Conservation (phyloP, 2,113 vertebrate genomes). For the Orientallactaga bullata region DNA sequence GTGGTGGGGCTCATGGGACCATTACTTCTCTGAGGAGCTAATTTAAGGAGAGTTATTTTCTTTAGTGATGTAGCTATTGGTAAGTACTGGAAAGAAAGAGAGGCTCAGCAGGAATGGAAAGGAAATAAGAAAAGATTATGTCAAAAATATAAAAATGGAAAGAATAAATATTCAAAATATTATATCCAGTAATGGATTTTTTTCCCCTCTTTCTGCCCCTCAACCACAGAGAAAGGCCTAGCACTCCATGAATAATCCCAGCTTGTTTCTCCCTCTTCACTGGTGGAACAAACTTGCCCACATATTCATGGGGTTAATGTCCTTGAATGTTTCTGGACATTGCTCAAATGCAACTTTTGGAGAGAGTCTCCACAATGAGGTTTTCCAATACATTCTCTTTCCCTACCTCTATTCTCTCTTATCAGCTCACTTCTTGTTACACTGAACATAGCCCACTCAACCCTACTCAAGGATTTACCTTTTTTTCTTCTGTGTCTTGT, state of each 20-base stretch:
- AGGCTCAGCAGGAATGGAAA: no score
- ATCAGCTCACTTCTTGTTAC: neutral
- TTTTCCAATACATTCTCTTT: neutral
- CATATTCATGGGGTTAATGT: fast-evolving
- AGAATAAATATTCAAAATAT: no score
- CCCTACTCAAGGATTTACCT: neutral
- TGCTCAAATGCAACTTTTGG: neutral
- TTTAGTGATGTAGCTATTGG: no score
- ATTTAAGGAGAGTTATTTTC: no score
- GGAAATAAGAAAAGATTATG: no score
- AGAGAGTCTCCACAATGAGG: neutral
- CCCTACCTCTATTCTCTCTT: neutral
- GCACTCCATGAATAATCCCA: neutral
- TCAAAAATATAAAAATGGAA: no score
- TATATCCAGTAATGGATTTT: neutral
- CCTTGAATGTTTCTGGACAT: neutral
- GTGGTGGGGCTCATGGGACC: no score
- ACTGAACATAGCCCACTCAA: neutral
- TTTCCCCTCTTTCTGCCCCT: neutral
- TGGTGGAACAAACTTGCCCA: neutral
- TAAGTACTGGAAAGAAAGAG: no score
- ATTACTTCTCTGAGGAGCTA: no score
- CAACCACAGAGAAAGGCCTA: no score
- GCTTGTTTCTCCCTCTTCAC: neutral
- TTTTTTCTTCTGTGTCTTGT: neutral